A percentile compares a stretch with the other conserved stretches of the same genome.
These are phyloP conservation scores for Linyphia triangularis DNA, from an alignment of 2,888 invertebrate species.

Conservation along the genomic window DNA sequence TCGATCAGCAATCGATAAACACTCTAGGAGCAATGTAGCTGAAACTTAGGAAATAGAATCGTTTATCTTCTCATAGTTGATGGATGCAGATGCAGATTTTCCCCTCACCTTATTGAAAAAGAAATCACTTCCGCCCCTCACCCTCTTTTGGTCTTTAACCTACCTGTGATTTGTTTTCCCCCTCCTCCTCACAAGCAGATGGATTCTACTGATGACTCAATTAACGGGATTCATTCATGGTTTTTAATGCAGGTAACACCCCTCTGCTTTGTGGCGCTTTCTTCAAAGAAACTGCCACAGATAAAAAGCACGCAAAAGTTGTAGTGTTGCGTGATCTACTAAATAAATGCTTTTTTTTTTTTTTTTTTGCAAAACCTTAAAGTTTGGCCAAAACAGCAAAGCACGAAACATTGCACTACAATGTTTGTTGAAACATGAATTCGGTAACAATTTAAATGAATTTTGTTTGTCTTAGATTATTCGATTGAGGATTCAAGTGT, in stretches of 20 bases:
- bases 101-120: conserved; percentile 18
- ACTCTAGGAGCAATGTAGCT: no score
- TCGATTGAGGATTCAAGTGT: no score
- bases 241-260: conserved; percentile 3
- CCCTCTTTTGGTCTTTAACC: conserved; percentile 46
- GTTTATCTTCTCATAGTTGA: not conserved
- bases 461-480: no score
- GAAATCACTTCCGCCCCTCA: conserved; percentile 25
- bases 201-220: conserved; percentile 62
- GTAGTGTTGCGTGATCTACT: no score
- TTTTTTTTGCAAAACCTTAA: no score
- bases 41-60: not conserved
- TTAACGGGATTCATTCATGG: conserved; percentile 44
- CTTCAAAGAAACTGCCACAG: not conserved
- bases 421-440: no score
- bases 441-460: no score
- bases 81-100: conserved; percentile 18
- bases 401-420: no score
- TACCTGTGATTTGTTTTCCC: conserved; percentile 35
- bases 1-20: no score
- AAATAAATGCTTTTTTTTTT: no score
- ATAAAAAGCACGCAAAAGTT: no score
- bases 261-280: not conserved
- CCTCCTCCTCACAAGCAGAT: conserved; percentile 25
- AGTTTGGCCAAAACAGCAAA: no score